A percentile compares a stretch with the other conserved stretches of the same genome.
Conservation (phyloP, 2,797 vertebrate species). For the Pogonophryne albipinna region DNA sequence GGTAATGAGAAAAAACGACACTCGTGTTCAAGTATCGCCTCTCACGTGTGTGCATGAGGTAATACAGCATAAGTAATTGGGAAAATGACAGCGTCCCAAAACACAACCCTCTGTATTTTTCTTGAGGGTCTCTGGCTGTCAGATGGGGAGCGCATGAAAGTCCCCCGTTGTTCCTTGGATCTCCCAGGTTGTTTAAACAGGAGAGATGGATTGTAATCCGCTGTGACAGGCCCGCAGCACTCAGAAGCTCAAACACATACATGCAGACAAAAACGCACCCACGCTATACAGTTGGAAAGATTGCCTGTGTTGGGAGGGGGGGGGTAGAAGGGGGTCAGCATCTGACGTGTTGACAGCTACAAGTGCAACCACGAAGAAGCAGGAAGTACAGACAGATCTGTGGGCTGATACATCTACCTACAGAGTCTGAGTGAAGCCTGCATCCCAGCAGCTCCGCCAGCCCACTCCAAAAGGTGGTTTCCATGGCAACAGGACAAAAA, state of each 20-base stretch:
- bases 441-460: slow-evolving; percentile 22
- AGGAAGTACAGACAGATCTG: slow-evolving; percentile 56
- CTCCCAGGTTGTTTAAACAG: slow-evolving; percentile 76
- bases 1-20: slow-evolving; percentile 7
- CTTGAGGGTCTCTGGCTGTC: slow-evolving; percentile 45
- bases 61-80: slow-evolving; percentile 56
- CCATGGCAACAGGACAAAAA: slow-evolving; percentile 41
- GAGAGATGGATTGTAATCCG: slow-evolving; percentile 71
- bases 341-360: slow-evolving; percentile 61
- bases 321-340: slow-evolving; percentile 13
- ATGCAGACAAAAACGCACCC: slow-evolving; percentile 26
- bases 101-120: slow-evolving; percentile 37
- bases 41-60: slow-evolving; percentile 47
- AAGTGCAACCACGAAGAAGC: slow-evolving; percentile 56
- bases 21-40: slow-evolving; percentile 3
- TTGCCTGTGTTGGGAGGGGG: neutral
- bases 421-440: slow-evolving; percentile 36
- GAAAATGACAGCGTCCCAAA: slow-evolving; percentile 53
- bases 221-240: slow-evolving; percentile 68
- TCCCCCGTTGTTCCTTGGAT: slow-evolving; percentile 58
- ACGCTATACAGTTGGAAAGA: slow-evolving; percentile 3
- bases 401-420: slow-evolving; percentile 50
- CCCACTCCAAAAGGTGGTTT: slow-evolving; percentile 54
- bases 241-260: slow-evolving; percentile 32
- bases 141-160: slow-evolving; percentile 8